phyloP scores from a whole-genome alignment of 2,113 vertebrate genomes.

The Hippocampus comes region DNA sequence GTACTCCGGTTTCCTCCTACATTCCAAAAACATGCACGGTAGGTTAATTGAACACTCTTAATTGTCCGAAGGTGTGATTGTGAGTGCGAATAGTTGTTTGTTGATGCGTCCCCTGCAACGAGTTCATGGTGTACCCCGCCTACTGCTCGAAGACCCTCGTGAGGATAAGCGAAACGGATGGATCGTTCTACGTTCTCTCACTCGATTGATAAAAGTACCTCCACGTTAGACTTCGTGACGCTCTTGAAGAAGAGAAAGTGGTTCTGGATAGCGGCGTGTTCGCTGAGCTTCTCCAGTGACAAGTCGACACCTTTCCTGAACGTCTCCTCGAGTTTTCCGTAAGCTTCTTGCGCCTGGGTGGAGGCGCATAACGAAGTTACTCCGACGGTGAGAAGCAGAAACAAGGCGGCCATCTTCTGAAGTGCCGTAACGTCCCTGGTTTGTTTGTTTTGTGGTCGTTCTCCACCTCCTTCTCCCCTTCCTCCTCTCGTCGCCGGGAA shows the following conservation, averaged over 20 bases:
- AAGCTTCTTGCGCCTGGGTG: constrained; percentile 32
- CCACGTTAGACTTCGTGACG: constrained; percentile 34
- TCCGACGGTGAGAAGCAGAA: constrained; percentile 33
- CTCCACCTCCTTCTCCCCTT: background rate
- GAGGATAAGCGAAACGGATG: too few relatives aligned
- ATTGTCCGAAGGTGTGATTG: too few relatives aligned
- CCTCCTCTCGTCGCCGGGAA: background rate
- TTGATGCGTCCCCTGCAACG: too few relatives aligned
- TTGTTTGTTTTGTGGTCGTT: background rate
- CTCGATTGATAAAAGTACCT: constrained; percentile 47
- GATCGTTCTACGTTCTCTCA: too few relatives aligned
- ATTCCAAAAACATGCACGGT: too few relatives aligned
- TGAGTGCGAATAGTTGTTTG: too few relatives aligned
- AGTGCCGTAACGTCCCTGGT: background rate
- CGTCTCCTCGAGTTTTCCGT: constrained; percentile 40
- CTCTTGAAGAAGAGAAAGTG: constrained; percentile 67
- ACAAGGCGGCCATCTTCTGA: constrained; percentile 49
- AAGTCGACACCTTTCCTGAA: constrained; percentile 67
- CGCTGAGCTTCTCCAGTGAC: constrained; percentile 55
- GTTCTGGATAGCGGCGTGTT: constrained; percentile 42
- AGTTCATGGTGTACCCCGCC: too few relatives aligned
- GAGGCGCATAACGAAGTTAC: constrained; percentile 33
- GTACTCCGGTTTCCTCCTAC: too few relatives aligned
- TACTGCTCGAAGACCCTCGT: too few relatives aligned
- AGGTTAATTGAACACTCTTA: too few relatives aligned